Base-by-base conservation (phyloP, 2,113 vertebrate species). In the Patagioenas fasciata region DNA sequence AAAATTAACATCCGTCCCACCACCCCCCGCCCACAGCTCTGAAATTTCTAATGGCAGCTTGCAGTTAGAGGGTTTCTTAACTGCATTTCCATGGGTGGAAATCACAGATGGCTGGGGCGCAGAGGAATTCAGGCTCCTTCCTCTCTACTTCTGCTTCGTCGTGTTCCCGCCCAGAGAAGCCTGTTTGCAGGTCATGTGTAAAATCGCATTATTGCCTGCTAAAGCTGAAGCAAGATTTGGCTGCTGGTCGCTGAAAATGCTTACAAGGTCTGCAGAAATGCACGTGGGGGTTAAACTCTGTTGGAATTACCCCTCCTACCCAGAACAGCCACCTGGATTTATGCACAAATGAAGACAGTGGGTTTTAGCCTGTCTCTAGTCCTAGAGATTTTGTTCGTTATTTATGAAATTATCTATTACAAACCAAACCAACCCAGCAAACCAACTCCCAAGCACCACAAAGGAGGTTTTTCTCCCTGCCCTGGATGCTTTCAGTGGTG, bases 21-120 rank as follows among this genome's bases (percentile, higher is more conserved):
- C 23, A 72, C 54, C 69, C 79, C n/a, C 38, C 8, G 1, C 93
- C 85, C 54, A 36, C 88, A 53, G 91, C 86, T 95, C 81, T 94
- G 91, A 95, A 87, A 89, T 95, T 93, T 87, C 70, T 92, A 42
- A 95, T 91, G 84, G 48, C 93, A 92, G 38, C 78, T 87, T 60
- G 69, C 78, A 88, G 89, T 69, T 26, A 64, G 91, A 73, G 3
- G 3, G 51, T 91, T 89, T 75, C 95, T 96, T 61, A 40, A 25
- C 42, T 19, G 14, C 3, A 9, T 88, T 93, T 87, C 70, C 83
- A 81, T 89, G 57, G 10, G 74, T 81, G 51, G 89, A 67, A 82
- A 85, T 92, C 94, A 72, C 94, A 97, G 94, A 96, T 92, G 95
- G 96, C 93, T 94, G 80, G 80, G 78, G 86, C 91, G 91, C 6